Percentiles rank a stretch among this genome's conserved stretches.
Conservation (phyloP, 2,113 vertebrate genomes). For the Sylvilagus bachmani region DNA sequence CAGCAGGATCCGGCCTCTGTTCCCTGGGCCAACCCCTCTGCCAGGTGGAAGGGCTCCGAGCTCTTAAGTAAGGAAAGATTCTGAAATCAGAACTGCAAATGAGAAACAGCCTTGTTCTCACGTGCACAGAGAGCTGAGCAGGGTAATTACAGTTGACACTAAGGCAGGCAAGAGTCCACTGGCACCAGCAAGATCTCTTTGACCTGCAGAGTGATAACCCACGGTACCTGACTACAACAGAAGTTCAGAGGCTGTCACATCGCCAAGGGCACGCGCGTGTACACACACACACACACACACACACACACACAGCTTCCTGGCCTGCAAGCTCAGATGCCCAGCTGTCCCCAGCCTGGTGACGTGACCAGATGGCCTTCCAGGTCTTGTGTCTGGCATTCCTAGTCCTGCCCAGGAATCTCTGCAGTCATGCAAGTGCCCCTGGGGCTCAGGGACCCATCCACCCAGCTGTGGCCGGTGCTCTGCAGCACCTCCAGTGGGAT, state of each 20-base stretch:
- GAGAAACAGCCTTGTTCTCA: neutral
- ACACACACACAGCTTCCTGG: constrained; percentile 7
- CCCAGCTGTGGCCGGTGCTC: neutral
- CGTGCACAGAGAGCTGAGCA: neutral
- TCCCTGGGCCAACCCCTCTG: neutral
- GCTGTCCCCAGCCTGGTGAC: constrained; percentile 3
- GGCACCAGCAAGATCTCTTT: neutral
- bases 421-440: neutral
- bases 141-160: neutral
- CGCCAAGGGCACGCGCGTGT: neutral
- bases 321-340: constrained; percentile 23
- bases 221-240: neutral
- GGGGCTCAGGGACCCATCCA: neutral
- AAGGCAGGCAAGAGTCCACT: neutral
- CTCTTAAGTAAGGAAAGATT: neutral
- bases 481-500: neutral
- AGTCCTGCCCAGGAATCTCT: constrained; percentile 35
- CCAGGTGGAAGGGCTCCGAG: neutral
- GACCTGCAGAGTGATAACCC: neutral
- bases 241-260: neutral
- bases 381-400: constrained; percentile 54
- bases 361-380: constrained; percentile 15
- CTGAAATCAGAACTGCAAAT: neutral
- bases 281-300: no score
- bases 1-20: neutral